These are phyloP conservation scores for Ctenodactylus gundi DNA, from an alignment of 2,113 vertebrate species.

Conservation along the genomic window DNA sequence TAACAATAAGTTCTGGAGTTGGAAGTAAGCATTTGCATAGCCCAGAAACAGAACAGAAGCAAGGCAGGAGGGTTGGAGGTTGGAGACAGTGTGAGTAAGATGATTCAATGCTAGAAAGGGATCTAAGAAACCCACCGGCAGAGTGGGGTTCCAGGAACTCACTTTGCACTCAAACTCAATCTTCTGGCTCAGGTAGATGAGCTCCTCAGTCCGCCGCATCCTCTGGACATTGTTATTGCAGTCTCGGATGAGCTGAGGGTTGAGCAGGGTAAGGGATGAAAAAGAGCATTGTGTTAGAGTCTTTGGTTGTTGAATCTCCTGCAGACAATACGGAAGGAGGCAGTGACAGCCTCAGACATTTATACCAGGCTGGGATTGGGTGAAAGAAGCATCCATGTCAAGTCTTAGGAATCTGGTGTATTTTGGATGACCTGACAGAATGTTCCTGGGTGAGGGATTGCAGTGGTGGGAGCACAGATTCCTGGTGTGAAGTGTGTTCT, in stretches of 20 bases:
- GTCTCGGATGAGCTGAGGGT: conserved; percentile 92
- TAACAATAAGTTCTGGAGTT: neutral
- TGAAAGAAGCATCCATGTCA: neutral
- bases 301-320: neutral
- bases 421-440: neutral
- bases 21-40: neutral
- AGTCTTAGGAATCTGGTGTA: neutral
- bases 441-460: neutral
- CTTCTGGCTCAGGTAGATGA: conserved; percentile 94
- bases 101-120: fast-evolving
- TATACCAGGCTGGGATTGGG: neutral
- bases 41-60: neutral
- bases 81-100: fast-evolving
- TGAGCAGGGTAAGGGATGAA: neutral
- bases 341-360: neutral
- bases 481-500: neutral
- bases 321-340: neutral
- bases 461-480: fast-evolving
- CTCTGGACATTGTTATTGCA: conserved; percentile 95
- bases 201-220: conserved; percentile 96
- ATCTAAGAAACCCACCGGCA: fast-evolving
- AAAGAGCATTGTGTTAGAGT: neutral
- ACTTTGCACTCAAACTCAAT: conserved; percentile 98
- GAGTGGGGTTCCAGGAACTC: neutral
- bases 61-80: neutral